These are phyloP conservation scores for Chironomus striatipennis DNA, from an alignment of 1,140 invertebrate genomes.

Conservation along the genomic window DNA sequence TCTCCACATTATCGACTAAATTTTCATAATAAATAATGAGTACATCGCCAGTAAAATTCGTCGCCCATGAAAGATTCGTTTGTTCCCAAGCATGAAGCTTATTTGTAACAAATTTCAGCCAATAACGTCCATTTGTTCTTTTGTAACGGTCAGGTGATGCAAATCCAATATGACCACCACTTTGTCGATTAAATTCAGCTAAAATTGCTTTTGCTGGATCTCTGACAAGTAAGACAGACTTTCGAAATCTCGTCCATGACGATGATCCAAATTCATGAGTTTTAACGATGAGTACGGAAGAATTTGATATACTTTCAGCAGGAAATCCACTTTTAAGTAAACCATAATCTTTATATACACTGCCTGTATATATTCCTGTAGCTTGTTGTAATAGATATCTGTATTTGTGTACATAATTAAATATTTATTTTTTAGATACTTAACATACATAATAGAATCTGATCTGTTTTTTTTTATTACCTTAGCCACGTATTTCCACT, in stretches of 20 bases:
- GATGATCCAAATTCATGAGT: constrained; percentile 63
- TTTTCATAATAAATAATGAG: constrained; percentile 64
- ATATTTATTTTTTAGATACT: too few relatives aligned
- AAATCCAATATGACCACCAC: constrained; percentile 61
- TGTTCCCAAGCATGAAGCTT: constrained; percentile 58
- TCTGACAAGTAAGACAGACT: constrained; percentile 59
- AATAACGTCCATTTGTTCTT: constrained; percentile 53
- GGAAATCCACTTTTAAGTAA: constrained; percentile 66
- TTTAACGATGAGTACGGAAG: constrained; percentile 68
- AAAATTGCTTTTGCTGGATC: constrained; percentile 62
- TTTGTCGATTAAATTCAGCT: constrained; percentile 62
- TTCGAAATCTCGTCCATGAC: constrained; percentile 50
- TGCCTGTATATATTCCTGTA: constrained; percentile 67
- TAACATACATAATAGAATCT: too few relatives aligned
- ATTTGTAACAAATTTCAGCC: constrained; percentile 58
- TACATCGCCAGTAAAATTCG: constrained; percentile 56
- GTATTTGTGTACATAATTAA: too few relatives aligned
- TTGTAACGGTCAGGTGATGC: constrained; percentile 54
- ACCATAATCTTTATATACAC: constrained; percentile 68
- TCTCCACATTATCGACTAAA: constrained; percentile 51
- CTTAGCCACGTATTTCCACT: constrained; percentile 70
- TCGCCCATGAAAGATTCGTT: constrained; percentile 58
- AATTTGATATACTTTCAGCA: constrained; percentile 63
- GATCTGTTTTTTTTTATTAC: too few relatives aligned
- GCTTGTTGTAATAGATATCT: constrained; percentile 66